Percentiles rank a stretch among this genome's conserved stretches.
These are phyloP conservation scores for Phymatocera aterrima DNA, from an alignment of 2,888 invertebrate genomes.

Conservation along the genomic window DNA sequence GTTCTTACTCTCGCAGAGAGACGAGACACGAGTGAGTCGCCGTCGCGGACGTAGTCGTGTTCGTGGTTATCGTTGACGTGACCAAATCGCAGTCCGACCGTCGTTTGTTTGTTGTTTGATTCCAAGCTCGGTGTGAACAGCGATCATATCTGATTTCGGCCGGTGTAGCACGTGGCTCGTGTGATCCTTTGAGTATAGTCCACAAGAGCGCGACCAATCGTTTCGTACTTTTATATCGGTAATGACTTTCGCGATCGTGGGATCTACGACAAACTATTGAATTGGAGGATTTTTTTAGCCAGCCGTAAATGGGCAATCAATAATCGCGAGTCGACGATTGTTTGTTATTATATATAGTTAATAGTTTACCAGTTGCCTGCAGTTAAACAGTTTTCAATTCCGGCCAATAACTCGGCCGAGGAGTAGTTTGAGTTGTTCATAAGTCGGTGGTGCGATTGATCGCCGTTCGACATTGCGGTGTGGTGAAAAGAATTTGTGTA, in stretches of 20 bases:
- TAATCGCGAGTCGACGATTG: constrained; percentile 26
- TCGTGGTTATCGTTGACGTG: constrained; percentile 39
- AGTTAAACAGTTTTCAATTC: neutral
- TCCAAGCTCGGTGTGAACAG: neutral
- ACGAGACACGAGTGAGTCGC: constrained; percentile 50
- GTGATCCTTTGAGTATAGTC: neutral
- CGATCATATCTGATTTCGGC: neutral
- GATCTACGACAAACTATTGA: neutral
- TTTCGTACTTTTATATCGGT: constrained; percentile 44
- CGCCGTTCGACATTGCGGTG: neutral
- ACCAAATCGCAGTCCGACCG: neutral
- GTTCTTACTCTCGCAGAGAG: constrained; percentile 59
- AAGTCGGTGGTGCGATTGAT: neutral
- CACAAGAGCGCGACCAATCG: neutral
- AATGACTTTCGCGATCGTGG: constrained; percentile 24
- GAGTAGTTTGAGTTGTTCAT: constrained; percentile 18
- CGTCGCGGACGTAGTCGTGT: constrained; percentile 46
- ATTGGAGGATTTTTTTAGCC: neutral
- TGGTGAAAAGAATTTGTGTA: neutral
- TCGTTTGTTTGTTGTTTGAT: constrained; percentile 10
- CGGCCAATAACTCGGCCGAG: constrained; percentile 17
- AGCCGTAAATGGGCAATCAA: neutral
- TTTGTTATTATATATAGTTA: constrained; percentile 15
- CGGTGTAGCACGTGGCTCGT: constrained; percentile 34
- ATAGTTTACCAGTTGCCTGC: constrained; percentile 9